Base-by-base conservation (phyloP, 2,113 vertebrate species). In the Petromus typicus region DNA sequence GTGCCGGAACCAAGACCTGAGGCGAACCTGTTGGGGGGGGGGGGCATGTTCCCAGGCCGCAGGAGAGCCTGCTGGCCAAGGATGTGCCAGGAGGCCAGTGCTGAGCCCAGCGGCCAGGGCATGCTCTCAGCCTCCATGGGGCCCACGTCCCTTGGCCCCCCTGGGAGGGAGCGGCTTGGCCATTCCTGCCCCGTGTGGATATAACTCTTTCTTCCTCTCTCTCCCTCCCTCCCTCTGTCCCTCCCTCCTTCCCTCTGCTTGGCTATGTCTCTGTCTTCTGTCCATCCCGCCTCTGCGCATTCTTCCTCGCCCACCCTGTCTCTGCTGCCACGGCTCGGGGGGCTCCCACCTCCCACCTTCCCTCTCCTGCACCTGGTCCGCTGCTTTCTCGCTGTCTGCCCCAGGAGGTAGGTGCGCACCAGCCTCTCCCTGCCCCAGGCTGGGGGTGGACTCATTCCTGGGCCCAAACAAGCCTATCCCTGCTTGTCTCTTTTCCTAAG, bases 341-440 rank as follows among this genome's bases (percentile, higher is more conserved):
- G 97, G 91, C 83, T 59, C 80, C 93, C 97, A 83, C 92, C 92
- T 94, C 95, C 92, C 69, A 90, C 97, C 96, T 97, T 93, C 96
- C 97, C 95, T 86, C 98, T 96, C 86, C 92, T 96, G 97, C 96
- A 97, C 96, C 98, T 94, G 98, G 97, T 91, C 97, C 96, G 97
- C 97, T 98, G 98, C 97, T 98, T 98, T 98, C 97, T 97, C 61
- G 98, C 98, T 98, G 97, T 97, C 97, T 97, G 96, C 98, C 98
- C 96, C 98, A 97, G 98, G 98, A 98, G 98, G 98, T 98, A 98
- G 98, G 98, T 98, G 96, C 89, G 16, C 5, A 57, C 88, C 5
- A 11, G 63, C 71, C 94, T 84, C 6, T 5, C 78, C 45, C 69
- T 73, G n/a, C 48, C 67, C 25, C 14, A 3, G 0, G 1, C 14